These are phyloP conservation scores for Herminia tarsipennalis DNA, from an alignment of 2,888 invertebrate species.

Conservation along the genomic window DNA sequence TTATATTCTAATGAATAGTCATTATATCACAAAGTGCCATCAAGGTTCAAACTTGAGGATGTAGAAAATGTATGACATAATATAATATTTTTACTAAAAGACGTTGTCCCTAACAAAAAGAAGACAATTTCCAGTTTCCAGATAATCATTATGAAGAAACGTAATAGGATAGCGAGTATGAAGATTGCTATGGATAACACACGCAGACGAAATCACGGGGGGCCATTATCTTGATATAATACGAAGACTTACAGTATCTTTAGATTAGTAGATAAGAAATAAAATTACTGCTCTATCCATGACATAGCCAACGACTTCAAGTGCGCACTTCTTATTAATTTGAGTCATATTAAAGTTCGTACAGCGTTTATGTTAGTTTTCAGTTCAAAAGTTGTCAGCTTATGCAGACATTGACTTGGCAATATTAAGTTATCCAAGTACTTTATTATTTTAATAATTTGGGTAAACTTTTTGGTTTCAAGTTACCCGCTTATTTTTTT, in stretches of 20 bases:
- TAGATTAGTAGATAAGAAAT: slow-evolving; percentile 12
- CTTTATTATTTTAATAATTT: background rate
- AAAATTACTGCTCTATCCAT: slow-evolving; percentile 16
- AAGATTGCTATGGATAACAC: slow-evolving; percentile 7
- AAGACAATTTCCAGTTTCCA: background rate
- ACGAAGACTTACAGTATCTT: slow-evolving; percentile 1
- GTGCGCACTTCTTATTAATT: slow-evolving; percentile 26
- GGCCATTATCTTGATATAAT: slow-evolving; percentile 1
- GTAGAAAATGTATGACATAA: too few relatives aligned
- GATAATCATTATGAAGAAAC: background rate
- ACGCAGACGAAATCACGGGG: background rate
- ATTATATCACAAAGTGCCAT: background rate
- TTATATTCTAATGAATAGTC: background rate
- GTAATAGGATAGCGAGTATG: background rate
- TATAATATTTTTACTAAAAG: too few relatives aligned
- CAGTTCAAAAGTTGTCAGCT: slow-evolving; percentile 23
- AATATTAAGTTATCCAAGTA: slow-evolving; percentile 14
- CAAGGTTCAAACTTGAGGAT: too few relatives aligned
- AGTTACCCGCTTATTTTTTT: background rate
- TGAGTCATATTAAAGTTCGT: slow-evolving; percentile 26
- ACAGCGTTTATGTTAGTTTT: slow-evolving; percentile 35
- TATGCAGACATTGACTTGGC: slow-evolving; percentile 20
- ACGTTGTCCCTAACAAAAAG: background rate
- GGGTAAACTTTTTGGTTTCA: background rate
- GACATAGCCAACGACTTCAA: slow-evolving; percentile 22